Percentiles rank a stretch among this genome's conserved stretches.
Conservation (phyloP, 2,888 invertebrate species). For the Pycnomerus fuliginosus region DNA sequence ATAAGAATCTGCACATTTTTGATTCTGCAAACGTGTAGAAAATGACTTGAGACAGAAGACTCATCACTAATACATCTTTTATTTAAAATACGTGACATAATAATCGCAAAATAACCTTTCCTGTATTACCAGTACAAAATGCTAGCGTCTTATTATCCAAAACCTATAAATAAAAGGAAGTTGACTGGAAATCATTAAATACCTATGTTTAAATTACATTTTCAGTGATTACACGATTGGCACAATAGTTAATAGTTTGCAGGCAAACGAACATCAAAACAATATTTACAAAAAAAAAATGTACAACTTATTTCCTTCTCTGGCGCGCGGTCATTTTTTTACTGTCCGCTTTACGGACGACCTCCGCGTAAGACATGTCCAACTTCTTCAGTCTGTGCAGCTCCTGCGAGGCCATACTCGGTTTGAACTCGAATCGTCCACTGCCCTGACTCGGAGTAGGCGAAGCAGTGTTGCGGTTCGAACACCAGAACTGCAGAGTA, state of each 20-base stretch:
- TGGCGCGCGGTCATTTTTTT: constrained; percentile 42
- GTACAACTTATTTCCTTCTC: constrained; percentile 31
- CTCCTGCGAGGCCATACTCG: constrained; percentile 78
- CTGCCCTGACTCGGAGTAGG: constrained; percentile 61
- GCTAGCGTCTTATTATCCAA: constrained; percentile 12
- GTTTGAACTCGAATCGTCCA: constrained; percentile 56
- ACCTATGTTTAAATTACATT: constrained; percentile 8
- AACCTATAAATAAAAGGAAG: constrained; percentile 14
- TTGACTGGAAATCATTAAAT: constrained; percentile 3
- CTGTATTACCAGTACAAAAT: constrained; percentile 14
- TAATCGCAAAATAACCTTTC: too few species aligned
- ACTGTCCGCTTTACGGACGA: constrained; percentile 68
- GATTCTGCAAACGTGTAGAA: too few species aligned
- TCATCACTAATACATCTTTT: too few species aligned
- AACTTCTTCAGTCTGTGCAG: constrained; percentile 78
- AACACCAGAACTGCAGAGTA: constrained; percentile 66
- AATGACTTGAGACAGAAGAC: too few species aligned
- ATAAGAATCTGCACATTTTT: too few species aligned
- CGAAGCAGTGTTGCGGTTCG: constrained; percentile 54
- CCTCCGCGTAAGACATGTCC: constrained; percentile 85
- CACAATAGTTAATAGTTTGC: constrained; percentile 13
- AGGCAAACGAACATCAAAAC: constrained; percentile 5
- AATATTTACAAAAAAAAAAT: constrained; percentile 6
- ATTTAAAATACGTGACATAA: too few species aligned
- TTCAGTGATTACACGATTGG: constrained; percentile 16